These are phyloP conservation scores for Oxyura jamaicensis DNA, from an alignment of 2,113 vertebrate species.

Conservation along the genomic window DNA sequence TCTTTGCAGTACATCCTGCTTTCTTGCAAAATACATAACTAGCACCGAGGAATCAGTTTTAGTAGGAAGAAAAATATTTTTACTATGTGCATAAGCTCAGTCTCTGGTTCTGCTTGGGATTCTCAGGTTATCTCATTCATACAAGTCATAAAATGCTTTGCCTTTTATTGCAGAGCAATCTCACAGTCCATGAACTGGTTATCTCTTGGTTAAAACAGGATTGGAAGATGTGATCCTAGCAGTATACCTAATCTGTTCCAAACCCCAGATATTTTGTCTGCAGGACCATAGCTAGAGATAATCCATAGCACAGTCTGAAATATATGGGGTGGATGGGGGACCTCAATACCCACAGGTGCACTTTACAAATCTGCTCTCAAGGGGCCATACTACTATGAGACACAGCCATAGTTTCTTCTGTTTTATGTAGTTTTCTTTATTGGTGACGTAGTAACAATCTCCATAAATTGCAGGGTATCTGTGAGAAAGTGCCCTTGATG, in stretches of 20 bases:
- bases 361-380: not conserved
- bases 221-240: not conserved
- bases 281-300: not conserved
- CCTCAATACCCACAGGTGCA: not conserved
- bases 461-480: not conserved
- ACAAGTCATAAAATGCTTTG: not conserved
- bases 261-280: not conserved
- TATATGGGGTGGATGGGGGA: accelerated
- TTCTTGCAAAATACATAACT: not conserved
- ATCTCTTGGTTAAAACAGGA: not conserved
- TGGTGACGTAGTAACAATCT: not conserved
- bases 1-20: not conserved
- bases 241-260: not conserved
- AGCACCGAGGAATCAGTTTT: not conserved
- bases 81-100: not conserved
- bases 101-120: not conserved
- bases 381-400: not conserved
- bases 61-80: not conserved
- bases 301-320: not conserved
- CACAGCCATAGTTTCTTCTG: not conserved
- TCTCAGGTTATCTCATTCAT: not conserved
- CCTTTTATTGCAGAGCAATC: not conserved
- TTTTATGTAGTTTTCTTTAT: not conserved
- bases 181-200: not conserved
- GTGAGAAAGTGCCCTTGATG: not conserved